Evolutionary conservation across 2,888 invertebrate species (phyloP), one percentile per base, ranked within the genome.

Genomic region (Labia minor): DNA sequence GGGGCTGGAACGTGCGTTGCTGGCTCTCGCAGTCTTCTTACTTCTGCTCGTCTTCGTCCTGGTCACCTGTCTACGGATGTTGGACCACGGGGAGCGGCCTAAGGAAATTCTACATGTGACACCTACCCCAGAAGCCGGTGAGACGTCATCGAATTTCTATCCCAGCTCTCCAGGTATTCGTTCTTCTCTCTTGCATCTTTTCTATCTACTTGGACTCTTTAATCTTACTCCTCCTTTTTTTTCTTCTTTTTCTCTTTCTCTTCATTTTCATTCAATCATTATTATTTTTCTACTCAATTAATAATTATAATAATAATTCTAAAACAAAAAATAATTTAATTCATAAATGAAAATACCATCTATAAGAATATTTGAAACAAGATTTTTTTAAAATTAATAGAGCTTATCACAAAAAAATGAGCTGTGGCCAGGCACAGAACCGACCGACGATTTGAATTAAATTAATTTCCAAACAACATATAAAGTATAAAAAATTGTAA

Each of bases 1-100:
- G 63, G 81, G 82, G 68, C 75, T 90, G 71, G 92, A 92, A 77
- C 85, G 87, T 76, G 83, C 83, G 66, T 81, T 91, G 19, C 78
- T 88, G 64, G 78, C 88, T 26, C 74, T 83, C 1, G 81, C 83
- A 11, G 81, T 79, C 0, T 78, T 81, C 0, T 75, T 88, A 14
- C 74, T 86, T 62, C 76, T 84, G 69, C 80, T 87, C 65, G 81
- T 85, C 0, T 77, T 86, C 21, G 77, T 88, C 1, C 74, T 88
- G 65, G 83, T 84, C 3, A 79, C 84, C n/a, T 75, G 86, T 16
- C 78, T 88, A 16, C 80, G 85, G 69, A 74, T 79, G 63, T 76
- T 79, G 1, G 80, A 79, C 3, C 77, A 80, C 0, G 72, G 77
- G 0, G 72, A 82, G 72, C 82, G 77, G 68, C 85, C 81, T 72